phyloP scores from a whole-genome alignment of 2,113 vertebrate genomes.

The Chloroceryle aenea region DNA sequence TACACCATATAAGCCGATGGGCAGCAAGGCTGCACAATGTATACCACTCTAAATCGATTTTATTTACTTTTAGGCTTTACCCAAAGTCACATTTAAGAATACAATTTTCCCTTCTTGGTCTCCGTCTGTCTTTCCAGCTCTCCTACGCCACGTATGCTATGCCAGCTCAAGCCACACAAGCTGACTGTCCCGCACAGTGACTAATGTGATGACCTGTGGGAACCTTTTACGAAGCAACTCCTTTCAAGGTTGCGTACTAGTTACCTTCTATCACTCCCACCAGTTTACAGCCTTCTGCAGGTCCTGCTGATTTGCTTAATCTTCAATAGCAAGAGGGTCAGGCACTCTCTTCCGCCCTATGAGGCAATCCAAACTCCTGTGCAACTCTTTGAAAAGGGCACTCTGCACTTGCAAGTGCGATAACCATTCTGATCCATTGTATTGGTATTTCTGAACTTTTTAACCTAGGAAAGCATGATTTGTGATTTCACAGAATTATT shows the following conservation, averaged over 20 bases:
- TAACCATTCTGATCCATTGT: not conserved
- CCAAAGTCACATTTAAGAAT: not conserved
- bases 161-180: not conserved
- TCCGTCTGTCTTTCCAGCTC: not conserved
- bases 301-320: not conserved
- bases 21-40: not conserved
- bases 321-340: not conserved
- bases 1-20: fast-evolving
- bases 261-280: not conserved
- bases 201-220: not conserved
- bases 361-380: not conserved
- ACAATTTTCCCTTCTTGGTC: no score
- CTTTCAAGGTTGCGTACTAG: not conserved
- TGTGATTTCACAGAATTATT: not conserved
- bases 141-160: fast-evolving
- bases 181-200: not conserved
- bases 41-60: not conserved
- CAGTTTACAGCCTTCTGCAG: not conserved
- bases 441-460: not conserved
- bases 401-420: not conserved
- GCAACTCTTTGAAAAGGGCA: not conserved
- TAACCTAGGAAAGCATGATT: not conserved
- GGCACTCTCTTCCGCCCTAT: not conserved
- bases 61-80: not conserved
- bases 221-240: not conserved